Conservation (phyloP, 2,888 invertebrate genomes). For the Pteria penguin region DNA sequence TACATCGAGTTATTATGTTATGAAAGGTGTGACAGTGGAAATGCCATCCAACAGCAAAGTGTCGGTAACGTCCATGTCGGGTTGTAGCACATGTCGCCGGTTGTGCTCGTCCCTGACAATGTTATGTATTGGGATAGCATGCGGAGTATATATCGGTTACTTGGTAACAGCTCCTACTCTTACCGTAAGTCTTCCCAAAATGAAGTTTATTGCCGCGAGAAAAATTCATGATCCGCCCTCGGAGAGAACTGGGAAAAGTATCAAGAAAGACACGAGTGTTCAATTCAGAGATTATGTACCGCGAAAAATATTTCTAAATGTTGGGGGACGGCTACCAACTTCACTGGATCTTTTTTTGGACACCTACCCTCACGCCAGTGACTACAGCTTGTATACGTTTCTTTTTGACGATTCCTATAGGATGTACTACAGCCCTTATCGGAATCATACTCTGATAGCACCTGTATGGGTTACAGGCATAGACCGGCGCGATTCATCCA, state of each 20-base stretch:
- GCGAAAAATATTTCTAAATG: slow-evolving; percentile 45
- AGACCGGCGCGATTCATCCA: background rate
- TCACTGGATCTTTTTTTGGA: slow-evolving; percentile 47
- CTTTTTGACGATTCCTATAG: slow-evolving; percentile 35
- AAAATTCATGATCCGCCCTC: slow-evolving; percentile 23
- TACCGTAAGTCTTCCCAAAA: background rate
- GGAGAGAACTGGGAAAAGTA: slow-evolving; percentile 23
- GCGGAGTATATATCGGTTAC: background rate
- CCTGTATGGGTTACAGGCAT: slow-evolving; percentile 2
- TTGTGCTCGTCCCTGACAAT: background rate
- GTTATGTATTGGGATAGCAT: background rate
- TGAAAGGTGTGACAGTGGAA: too few species aligned
- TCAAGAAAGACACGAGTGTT: slow-evolving; percentile 43
- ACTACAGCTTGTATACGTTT: slow-evolving; percentile 43
- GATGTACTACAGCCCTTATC: slow-evolving; percentile 34
- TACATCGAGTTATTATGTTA: too few species aligned
- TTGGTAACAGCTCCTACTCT: background rate
- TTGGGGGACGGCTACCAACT: slow-evolving; percentile 36
- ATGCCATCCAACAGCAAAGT: too few species aligned
- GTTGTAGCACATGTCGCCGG: too few species aligned
- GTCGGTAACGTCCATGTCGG: too few species aligned
- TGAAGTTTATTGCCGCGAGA: background rate
- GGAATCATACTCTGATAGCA: slow-evolving; percentile 32
- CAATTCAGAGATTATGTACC: slow-evolving; percentile 48
- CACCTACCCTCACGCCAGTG: slow-evolving; percentile 46